Evolutionary conservation across 2,797 vertebrate species (phyloP), one percentile per base, ranked within the genome.

Genomic region (Sebastes minor): DNA sequence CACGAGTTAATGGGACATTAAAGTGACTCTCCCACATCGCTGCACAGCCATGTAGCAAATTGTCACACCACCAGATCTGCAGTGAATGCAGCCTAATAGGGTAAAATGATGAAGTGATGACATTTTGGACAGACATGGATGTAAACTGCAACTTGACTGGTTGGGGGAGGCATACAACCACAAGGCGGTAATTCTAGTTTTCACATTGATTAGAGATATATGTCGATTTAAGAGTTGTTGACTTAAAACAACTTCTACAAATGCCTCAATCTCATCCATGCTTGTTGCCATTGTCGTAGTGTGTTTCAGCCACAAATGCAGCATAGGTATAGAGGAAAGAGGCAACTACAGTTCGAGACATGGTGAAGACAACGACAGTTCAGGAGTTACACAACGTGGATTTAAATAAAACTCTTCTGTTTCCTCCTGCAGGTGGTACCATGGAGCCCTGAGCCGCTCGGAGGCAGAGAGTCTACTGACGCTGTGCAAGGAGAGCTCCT

Each of bases 401-500:
- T 55, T 52, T 8, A 46, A 63, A 20, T 62, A 3, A 30, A 32
- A 67, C 12, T 57, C 22, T 55, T 23, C 32, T 8, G 25, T 75
- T 81, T 88, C 12, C 10, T 55, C 12, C 70, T 86, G 60, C 91
- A 99, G 98, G 79, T 99, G 98, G 98, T 99, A 98, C 89, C 98
- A 99, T 0, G 98, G 98, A 53, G 88, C 97, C 10, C 87, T 99
- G 80, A 97, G 96, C 67, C 95, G 98, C 9, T 94, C 95, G 0
- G 97, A 98, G 13, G 97, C 98, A 0, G 98, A 99, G 89, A 89
- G 89, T 42, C 94, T 98, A 9, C 93, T 99, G 86, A 97, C 97
- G 0, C 94, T 99, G 88, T 98, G 98, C 90, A 97, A 97, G 8
- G 97, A 98, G 92, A 98, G 97, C 81, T 99, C 97, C 84, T 99